A percentile compares a stretch with the other conserved stretches of the same genome.
Conservation (phyloP, 2,797 vertebrate genomes). For the Phoxinus dragarum region DNA sequence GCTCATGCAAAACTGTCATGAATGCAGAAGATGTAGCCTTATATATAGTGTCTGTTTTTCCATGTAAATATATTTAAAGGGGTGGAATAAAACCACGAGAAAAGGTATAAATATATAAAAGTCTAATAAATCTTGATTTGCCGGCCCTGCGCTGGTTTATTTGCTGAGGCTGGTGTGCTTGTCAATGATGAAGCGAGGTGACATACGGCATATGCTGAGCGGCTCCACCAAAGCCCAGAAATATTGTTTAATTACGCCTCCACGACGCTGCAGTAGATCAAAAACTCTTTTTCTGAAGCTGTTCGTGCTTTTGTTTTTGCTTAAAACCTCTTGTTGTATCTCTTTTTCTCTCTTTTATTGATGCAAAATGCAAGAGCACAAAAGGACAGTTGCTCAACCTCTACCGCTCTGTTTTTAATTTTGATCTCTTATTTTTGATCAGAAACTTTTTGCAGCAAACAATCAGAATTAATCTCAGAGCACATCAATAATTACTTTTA, state of each 20-base stretch:
- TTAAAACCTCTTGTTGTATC: slow-evolving; percentile 38
- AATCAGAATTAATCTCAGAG: not conserved
- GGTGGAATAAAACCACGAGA: slow-evolving; percentile 51
- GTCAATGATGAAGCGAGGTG: slow-evolving; percentile 71
- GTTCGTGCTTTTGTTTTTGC: slow-evolving; percentile 27
- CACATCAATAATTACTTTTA: slow-evolving; percentile 15
- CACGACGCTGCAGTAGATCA: slow-evolving; percentile 70
- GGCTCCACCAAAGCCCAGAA: slow-evolving; percentile 58
- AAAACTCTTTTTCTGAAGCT: slow-evolving; percentile 44
- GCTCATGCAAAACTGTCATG: not conserved
- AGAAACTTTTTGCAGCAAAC: not conserved
- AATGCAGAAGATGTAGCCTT: not conserved
- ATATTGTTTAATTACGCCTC: slow-evolving; percentile 72
- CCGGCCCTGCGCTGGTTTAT: slow-evolving; percentile 63
- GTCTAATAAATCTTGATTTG: slow-evolving; percentile 75
- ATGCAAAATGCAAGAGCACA: slow-evolving; percentile 47
- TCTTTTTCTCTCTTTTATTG: slow-evolving; percentile 23
- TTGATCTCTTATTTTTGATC: slow-evolving; percentile 6
- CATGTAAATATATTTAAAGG: slow-evolving; percentile 56
- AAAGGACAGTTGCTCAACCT: slow-evolving; percentile 59
- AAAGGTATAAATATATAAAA: slow-evolving; percentile 52
- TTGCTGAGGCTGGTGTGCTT: slow-evolving; percentile 63
- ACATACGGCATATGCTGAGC: slow-evolving; percentile 68
- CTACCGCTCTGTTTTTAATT: slow-evolving; percentile 3
- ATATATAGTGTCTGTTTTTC: slow-evolving; percentile 45